These are phyloP conservation scores for Stenchaetothrips biformis DNA, from an alignment of 2,888 invertebrate species.

Conservation along the genomic window DNA sequence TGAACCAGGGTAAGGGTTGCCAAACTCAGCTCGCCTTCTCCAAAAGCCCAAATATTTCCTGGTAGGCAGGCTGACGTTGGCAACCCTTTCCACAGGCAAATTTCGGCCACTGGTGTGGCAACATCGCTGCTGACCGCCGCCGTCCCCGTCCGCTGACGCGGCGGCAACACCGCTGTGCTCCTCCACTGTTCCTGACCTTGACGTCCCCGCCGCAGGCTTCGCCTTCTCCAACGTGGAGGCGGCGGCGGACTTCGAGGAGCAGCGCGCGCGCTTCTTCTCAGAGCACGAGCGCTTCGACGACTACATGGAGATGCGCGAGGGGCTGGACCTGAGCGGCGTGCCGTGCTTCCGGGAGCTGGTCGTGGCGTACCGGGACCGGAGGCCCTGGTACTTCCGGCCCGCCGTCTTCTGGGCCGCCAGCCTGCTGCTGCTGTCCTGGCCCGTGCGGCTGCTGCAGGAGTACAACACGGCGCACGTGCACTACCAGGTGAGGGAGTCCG, in stretches of 20 bases:
- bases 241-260: conserved; percentile 75
- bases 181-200: background rate
- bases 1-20: too few relatives aligned
- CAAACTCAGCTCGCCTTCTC: too few relatives aligned
- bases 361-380: conserved; percentile 47
- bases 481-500: conserved; percentile 60
- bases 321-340: conserved; percentile 66
- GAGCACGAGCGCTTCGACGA: conserved; percentile 76
- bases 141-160: too few relatives aligned
- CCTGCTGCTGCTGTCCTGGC: conserved; percentile 74
- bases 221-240: conserved; percentile 75
- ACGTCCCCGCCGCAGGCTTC: conserved; percentile 47
- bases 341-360: conserved; percentile 55
- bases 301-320: conserved; percentile 80
- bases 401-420: conserved; percentile 71
- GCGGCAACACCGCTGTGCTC: too few relatives aligned
- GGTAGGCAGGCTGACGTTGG: too few relatives aligned
- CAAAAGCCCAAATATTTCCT: too few relatives aligned
- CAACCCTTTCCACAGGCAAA: too few relatives aligned
- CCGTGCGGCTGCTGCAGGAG: conserved; percentile 69
- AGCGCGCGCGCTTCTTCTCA: conserved; percentile 70
- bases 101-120: too few relatives aligned
- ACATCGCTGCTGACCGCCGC: too few relatives aligned
- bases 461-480: conserved; percentile 76
- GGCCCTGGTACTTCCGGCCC: conserved; percentile 64